Conservation (phyloP, 2,888 invertebrate species). For the Diploptera punctata region DNA sequence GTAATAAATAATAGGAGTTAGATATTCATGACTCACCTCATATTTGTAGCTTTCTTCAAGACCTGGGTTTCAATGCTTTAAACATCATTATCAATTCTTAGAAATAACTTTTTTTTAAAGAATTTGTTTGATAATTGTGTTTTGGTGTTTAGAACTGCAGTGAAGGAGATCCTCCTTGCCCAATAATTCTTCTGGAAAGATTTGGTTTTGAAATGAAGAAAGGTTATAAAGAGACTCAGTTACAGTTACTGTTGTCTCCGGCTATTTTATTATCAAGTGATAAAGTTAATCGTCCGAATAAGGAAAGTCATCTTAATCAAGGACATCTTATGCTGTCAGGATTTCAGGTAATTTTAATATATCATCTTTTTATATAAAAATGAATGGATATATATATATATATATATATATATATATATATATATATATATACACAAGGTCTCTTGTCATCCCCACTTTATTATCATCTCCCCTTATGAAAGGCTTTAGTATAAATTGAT, state of each 20-base stretch:
- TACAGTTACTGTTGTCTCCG: conserved; percentile 90
- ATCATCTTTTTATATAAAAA: too few relatives aligned
- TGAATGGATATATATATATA: too few relatives aligned
- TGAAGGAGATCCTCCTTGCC: conserved; percentile 90
- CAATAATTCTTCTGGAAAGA: conserved; percentile 85
- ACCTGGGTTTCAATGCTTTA: too few relatives aligned
- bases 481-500: too few relatives aligned
- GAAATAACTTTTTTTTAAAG: background rate
- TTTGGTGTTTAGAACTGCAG: conserved; percentile 73
- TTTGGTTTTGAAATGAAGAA: conserved; percentile 99
- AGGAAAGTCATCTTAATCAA: conserved; percentile 77
- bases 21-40: too few relatives aligned
- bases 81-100: too few relatives aligned
- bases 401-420: too few relatives aligned
- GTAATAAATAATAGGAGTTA: too few relatives aligned
- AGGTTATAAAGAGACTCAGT: conserved; percentile 85
- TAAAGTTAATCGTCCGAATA: conserved; percentile 70
- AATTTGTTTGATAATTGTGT: background rate
- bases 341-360: conserved; percentile 74
- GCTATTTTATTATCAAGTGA: conserved; percentile 83
- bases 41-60: too few relatives aligned
- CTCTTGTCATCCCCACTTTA: too few relatives aligned
- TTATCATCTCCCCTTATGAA: too few relatives aligned
- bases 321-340: conserved; percentile 87
- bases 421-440: too few relatives aligned